Evolutionary conservation across 2,888 invertebrate species (phyloP), one percentile per base, ranked within the genome.

Genomic region (Rhabditophanes sp.): DNA sequence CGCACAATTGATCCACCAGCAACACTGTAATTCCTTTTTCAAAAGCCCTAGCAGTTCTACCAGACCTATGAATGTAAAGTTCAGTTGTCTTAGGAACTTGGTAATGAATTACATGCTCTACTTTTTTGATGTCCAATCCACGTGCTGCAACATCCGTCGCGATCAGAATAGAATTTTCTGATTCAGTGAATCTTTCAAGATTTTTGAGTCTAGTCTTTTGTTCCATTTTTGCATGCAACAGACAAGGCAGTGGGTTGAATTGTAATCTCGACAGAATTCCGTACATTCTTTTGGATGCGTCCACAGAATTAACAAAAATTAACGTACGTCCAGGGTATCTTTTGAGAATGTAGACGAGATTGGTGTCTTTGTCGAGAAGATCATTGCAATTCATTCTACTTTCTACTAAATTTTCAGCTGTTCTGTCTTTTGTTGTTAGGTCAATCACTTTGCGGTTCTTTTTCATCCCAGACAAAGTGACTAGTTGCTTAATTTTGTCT

Each of bases 91-190:
- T 75, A 0, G 90, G 90, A 1, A 90, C 85, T 67, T 82, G 88
- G 69, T 88, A 96, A 67, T 96, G 96, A 42, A 96, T 74, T 2
- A 96, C 90, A 69, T 90, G 85, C 49, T 88, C 77, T 2, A 96
- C 79, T 51, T 77, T 75, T 0, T 84, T 82, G 53, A 96, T 87
- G 69, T 96, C 96, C 26, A 96, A 69, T 0, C 96, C 96, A 37
- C 96, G 74, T 0, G 96, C 88, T 1, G 96, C 93, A 4, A 99
- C 90, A 71, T 96, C 96, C 0, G 88, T 93, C 0, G 76, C 75
- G 3, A 93, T 78, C 39, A 96, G 75, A 5, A 96, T 65, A 0
- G 80, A 78, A 45, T 75, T 73, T 0, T 75, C 73, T 23, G 52
- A 53, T 17, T 45, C 67, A 39, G 68, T 57, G 58, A 75, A 74